Conservation (phyloP, 2,888 invertebrate genomes). For the Eupithecia centaureata region DNA sequence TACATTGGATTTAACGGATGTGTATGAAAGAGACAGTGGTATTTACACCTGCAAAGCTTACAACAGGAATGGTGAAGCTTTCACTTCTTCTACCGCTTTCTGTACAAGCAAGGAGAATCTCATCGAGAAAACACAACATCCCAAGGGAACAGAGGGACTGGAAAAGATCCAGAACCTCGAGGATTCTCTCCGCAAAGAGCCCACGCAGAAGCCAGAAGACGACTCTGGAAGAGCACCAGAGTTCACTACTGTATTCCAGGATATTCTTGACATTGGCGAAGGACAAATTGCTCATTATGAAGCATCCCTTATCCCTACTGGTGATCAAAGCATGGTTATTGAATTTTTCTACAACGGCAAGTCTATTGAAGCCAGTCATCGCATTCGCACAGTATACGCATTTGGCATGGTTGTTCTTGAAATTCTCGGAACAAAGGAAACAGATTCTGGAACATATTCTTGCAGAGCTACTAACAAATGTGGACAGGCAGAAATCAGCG, state of each 20-base stretch:
- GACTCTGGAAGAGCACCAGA: slow-evolving; percentile 94
- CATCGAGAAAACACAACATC: slow-evolving; percentile 95
- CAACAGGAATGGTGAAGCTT: slow-evolving; percentile 95
- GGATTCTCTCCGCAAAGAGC: slow-evolving; percentile 90
- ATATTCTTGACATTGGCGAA: slow-evolving; percentile 93
- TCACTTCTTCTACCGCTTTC: slow-evolving; percentile 94
- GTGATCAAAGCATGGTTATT: slow-evolving; percentile 96
- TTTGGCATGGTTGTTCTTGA: slow-evolving; percentile 99
- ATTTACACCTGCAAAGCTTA: slow-evolving; percentile 96
- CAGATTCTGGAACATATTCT: slow-evolving; percentile 95
- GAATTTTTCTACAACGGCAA: slow-evolving; percentile 99
- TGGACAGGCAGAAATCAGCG: slow-evolving; percentile 94
- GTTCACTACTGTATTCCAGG: slow-evolving; percentile 94
- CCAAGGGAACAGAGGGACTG: slow-evolving; percentile 96
- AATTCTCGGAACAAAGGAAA: slow-evolving; percentile 95
- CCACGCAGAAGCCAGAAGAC: slow-evolving; percentile 86
- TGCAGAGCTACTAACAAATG: slow-evolving; percentile 95
- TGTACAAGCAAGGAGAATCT: slow-evolving; percentile 92
- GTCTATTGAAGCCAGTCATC: slow-evolving; percentile 93
- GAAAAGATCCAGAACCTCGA: slow-evolving; percentile 96
- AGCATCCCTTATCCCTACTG: slow-evolving; percentile 96
- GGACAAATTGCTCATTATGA: slow-evolving; percentile 99
- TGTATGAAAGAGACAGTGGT: slow-evolving; percentile 96
- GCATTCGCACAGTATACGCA: slow-evolving; percentile 96
- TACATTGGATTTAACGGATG: slow-evolving; percentile 95